Base-by-base conservation (phyloP, 2,797 vertebrate species). In the Macropus fuliginosus region DNA sequence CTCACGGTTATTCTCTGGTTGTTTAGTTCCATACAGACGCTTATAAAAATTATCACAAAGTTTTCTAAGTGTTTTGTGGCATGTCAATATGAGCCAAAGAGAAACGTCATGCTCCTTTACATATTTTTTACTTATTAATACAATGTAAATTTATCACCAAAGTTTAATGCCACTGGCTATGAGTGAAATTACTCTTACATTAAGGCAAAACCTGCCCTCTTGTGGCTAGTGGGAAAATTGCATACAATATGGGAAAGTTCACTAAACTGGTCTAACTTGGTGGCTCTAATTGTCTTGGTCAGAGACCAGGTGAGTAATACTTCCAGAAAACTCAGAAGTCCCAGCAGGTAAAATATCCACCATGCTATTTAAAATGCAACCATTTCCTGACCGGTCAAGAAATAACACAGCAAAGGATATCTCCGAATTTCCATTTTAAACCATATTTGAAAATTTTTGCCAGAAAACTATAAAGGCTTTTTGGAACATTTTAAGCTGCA, bases 191-290 rank as follows among this genome's bases (percentile, higher is more conserved):
- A 92, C 50, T 57, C 50, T 4, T 4, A 16, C 92, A 96, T 16
- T 66, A 97, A 96, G 97, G 87, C 92, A 96, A 96, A 97, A 96
- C 91, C 94, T 98, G 98, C 98, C 98, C 98, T 98, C 98, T 98
- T 54, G 98, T 95, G 98, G 98, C 94, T 90, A 55, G 3, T 91
- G 92, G 54, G 81, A 97, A 98, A 98, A 98, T 96, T 96, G 97
- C 98, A 95, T 66, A 91, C 56, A 57, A 52, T 28, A 0, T 50
- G 18, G 3, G 54, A 28, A 92, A 54, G 31, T 56, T 54, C 5
- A 55, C 10, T 12, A 0, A 34, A 27, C 34, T 91, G 0, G 13
- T 91, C 93, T 54, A 40, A 28, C 34, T 40, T 31, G 4, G 16
- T 0, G 0, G 13, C 46, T 90, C 74, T 74, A 59, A 93, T 81